Base-by-base conservation (phyloP, 2,113 vertebrate genomes). In the Zosterops borbonicus region DNA sequence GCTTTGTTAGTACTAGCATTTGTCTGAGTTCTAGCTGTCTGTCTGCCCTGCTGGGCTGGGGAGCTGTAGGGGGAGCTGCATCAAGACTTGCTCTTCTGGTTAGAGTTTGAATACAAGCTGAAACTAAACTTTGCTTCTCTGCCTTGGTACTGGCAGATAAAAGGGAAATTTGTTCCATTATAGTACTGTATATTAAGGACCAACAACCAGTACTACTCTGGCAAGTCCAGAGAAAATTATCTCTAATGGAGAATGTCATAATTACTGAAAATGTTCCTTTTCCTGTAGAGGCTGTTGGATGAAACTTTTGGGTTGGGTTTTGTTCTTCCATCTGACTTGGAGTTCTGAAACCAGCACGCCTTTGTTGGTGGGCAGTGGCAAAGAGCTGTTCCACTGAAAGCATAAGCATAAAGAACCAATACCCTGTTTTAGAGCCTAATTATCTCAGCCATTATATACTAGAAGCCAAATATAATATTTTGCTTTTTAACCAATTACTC, bases 401-500 rank as follows among this genome's bases (percentile, higher is more conserved):
- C 52, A 50, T 49, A 73, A 65, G 9, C 4, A 3, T 74, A 27
- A 74, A 63, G 64, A 90, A 8, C 10, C 33, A 58, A 23, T 46
- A 37, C 7, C 21, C 39, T 70, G 14, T 44, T 84, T 93, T 53
- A 86, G 73, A 92, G 39, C 56, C 27, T 53, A 27, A 58, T 81
- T 90, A 52, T 90, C 47, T 88, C 52, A 73, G 68, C 56, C 17
- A 29, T 69, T 90, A 52, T 59, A 47, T 46, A 29, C 28, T 78
- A 59, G 60, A 78, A 82, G 27, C 62, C 56, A 89, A 68, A 80
- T 83, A 63, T 5, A 95, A 17, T 52, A 16, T 68, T 79, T 49
- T 88, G 46, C 33, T 83, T 92, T 95, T 56, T 87, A 73, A 68
- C 52, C 69, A 60, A 85, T 97, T 96, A 33, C 64, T 94, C 42